phyloP scores from a whole-genome alignment of 2,888 invertebrate genomes.

The Agriopis aurantiaria region DNA sequence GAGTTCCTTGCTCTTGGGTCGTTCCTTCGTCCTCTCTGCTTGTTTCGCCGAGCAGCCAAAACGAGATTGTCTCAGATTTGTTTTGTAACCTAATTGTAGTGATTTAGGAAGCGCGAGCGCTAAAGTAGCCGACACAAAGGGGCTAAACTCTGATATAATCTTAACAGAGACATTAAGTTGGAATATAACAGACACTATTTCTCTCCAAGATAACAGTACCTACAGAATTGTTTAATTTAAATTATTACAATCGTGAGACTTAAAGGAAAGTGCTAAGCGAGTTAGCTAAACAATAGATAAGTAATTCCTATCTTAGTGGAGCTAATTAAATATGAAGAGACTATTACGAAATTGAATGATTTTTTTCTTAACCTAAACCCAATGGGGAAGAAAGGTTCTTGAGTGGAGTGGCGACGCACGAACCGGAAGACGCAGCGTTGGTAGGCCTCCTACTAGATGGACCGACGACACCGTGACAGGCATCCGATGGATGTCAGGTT shows the following conservation, averaged over 20 bases:
- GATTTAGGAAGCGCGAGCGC: constrained; percentile 62
- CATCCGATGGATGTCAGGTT: too few species aligned
- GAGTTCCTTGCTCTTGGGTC: background rate
- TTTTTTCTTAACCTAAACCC: background rate
- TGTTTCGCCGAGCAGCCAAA: constrained; percentile 30
- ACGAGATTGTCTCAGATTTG: constrained; percentile 55
- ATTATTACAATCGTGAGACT: constrained; percentile 53
- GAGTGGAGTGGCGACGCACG: too few species aligned
- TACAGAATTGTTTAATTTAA: constrained; percentile 63
- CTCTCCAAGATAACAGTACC: constrained; percentile 60
- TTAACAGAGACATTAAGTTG: constrained; percentile 64
- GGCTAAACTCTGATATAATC: constrained; percentile 64
- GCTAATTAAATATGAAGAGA: constrained; percentile 44
- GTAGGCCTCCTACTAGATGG: too few species aligned
- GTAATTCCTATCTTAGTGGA: constrained; percentile 27
- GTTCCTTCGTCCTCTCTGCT: background rate
- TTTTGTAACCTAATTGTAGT: constrained; percentile 63
- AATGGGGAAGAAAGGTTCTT: too few species aligned
- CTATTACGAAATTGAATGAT: background rate
- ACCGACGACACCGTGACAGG: too few species aligned
- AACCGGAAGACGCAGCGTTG: too few species aligned
- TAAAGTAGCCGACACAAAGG: constrained; percentile 61
- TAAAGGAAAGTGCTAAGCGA: constrained; percentile 38
- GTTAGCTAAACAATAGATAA: constrained; percentile 43
- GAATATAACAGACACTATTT: constrained; percentile 67